Evolutionary conservation across 2,113 vertebrate genomes (phyloP).

Genomic region (Sander vitreus): DNA sequence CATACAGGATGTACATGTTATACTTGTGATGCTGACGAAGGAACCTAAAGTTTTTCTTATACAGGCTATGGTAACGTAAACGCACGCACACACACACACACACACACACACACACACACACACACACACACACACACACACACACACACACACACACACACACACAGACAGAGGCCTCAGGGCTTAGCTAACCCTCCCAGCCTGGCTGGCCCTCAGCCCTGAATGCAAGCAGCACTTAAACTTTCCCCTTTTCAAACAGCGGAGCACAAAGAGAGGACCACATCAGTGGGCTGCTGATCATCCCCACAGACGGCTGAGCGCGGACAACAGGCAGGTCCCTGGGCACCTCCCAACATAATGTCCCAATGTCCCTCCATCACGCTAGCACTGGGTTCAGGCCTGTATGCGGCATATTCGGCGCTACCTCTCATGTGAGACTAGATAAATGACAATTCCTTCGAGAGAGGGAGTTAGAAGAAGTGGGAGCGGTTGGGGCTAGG

Average conservation of each 20-base stretch:
- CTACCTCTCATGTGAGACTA: conserved; percentile 94
- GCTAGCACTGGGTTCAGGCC: conserved; percentile 40
- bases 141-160: conserved; percentile 35
- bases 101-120: conserved; percentile 58
- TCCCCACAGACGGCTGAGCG: conserved; percentile 78
- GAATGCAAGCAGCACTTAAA: conserved; percentile 84
- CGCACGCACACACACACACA: conserved; percentile 43
- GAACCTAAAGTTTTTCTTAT: conserved; percentile 22
- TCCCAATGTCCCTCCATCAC: conserved; percentile 62
- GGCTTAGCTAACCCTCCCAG: conserved; percentile 81
- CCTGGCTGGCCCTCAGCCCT: conserved; percentile 72
- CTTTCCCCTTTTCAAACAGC: conserved; percentile 86
- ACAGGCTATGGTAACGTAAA: conserved; percentile 16
- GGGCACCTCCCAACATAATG: conserved; percentile 73
- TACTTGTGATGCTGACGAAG: conserved; percentile 8
- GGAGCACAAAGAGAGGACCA: conserved; percentile 82
- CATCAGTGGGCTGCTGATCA: conserved; percentile 79
- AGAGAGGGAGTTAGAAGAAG: conserved; percentile 77
- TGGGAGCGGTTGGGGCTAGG: conserved; percentile 28
- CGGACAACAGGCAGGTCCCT: conserved; percentile 80
- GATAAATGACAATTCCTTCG: conserved; percentile 96
- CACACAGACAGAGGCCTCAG: conserved; percentile 58
- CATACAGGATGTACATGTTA: background rate
- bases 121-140: conserved; percentile 55
- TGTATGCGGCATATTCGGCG: conserved; percentile 64